These are phyloP conservation scores for Scaptomyza graminum DNA, from an alignment of 1,140 invertebrate genomes.

Conservation along the genomic window DNA sequence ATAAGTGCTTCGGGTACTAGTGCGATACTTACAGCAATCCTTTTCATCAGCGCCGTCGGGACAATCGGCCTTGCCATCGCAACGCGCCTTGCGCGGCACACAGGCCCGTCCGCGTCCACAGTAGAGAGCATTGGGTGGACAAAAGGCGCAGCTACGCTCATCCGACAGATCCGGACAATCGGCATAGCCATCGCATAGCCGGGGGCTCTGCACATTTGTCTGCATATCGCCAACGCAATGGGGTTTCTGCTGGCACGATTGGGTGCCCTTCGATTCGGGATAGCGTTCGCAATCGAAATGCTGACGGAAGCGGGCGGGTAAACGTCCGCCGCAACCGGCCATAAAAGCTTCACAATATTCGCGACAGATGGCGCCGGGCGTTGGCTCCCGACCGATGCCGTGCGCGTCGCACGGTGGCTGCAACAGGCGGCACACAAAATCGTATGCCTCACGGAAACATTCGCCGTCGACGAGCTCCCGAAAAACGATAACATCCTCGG, in stretches of 20 bases:
- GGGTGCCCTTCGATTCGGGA: constrained; percentile 90
- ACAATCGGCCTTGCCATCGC: constrained; percentile 93
- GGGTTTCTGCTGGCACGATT: constrained; percentile 90
- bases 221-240: constrained; percentile 90
- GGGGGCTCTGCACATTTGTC: constrained; percentile 88
- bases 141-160: constrained; percentile 91
- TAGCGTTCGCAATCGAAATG: constrained; percentile 92
- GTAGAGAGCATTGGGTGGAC: constrained; percentile 88
- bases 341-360: constrained; percentile 94
- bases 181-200: constrained; percentile 93
- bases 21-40: constrained; percentile 92
- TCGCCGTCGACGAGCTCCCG: constrained; percentile 94
- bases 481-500: constrained; percentile 91
- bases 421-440: constrained; percentile 93
- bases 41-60: constrained; percentile 93
- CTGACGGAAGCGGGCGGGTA: constrained; percentile 88
- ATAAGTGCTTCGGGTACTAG: too few species aligned
- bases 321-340: constrained; percentile 90
- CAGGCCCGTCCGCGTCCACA: constrained; percentile 91
- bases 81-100: constrained; percentile 88
- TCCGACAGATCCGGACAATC: constrained; percentile 94
- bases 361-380: constrained; percentile 87
- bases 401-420: constrained; percentile 89
- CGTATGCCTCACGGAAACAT: constrained; percentile 92
- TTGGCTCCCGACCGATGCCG: constrained; percentile 61